These are phyloP conservation scores for Nymphalis io DNA, from an alignment of 1,140 invertebrate species.

Conservation along the genomic window DNA sequence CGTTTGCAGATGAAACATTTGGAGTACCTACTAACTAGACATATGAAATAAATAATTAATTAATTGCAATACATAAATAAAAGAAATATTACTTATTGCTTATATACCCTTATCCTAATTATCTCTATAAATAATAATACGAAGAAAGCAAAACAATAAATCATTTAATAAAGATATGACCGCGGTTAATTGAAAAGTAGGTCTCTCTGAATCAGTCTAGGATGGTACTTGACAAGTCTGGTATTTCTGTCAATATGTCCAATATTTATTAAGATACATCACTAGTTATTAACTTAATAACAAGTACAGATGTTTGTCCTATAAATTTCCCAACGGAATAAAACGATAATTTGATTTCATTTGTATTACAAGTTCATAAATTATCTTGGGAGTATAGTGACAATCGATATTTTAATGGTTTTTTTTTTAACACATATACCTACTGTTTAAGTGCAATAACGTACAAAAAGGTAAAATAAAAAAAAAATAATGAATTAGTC, in stretches of 20 bases:
- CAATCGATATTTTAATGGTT: background rate
- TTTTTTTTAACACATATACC: background rate
- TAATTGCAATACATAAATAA: too few relatives aligned
- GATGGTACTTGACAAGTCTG: background rate
- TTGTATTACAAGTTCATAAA: constrained; percentile 29
- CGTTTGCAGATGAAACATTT: too few relatives aligned
- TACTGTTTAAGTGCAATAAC: too few relatives aligned
- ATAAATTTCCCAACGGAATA: constrained; percentile 37
- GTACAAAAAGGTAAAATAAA: too few relatives aligned
- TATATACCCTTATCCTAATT: too few relatives aligned
- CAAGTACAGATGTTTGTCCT: constrained; percentile 29
- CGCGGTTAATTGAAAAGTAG: constrained; percentile 36
- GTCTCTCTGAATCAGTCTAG: constrained; percentile 22
- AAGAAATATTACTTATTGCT: too few relatives aligned
- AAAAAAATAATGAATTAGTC: too few relatives aligned
- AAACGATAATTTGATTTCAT: constrained; percentile 33
- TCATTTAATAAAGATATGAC: constrained; percentile 27
- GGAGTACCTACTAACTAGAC: too few relatives aligned
- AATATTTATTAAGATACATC: constrained; percentile 8
- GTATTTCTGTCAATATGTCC: background rate
- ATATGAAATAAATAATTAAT: background rate
- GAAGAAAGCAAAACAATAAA: constrained; percentile 33
- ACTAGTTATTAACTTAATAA: constrained; percentile 29
- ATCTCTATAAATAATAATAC: background rate
- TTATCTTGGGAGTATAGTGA: constrained; percentile 23